These are phyloP conservation scores for Choloepus didactylus DNA, from an alignment of 2,797 vertebrate genomes.

Conservation along the genomic window DNA sequence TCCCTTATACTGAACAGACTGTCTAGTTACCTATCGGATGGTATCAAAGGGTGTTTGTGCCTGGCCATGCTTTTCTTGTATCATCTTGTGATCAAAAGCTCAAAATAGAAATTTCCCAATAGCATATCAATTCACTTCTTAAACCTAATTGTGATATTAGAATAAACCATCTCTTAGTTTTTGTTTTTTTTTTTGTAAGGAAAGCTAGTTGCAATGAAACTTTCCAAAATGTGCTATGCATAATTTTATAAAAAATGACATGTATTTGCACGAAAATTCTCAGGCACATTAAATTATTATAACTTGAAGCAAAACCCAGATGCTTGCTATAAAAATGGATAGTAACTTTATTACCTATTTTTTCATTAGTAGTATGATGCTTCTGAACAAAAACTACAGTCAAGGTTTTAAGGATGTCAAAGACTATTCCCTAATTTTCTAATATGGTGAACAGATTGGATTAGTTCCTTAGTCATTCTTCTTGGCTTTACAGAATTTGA, in stretches of 20 bases:
- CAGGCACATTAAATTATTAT: slow-evolving; percentile 69
- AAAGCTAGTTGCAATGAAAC: not conserved
- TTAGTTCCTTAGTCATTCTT: not conserved
- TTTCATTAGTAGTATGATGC: slow-evolving; percentile 10
- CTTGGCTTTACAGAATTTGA: not conserved
- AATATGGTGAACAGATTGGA: not conserved
- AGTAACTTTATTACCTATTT: not conserved
- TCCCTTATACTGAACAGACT: not conserved
- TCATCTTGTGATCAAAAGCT: not conserved
- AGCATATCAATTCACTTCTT: not conserved
- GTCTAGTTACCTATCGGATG: not conserved
- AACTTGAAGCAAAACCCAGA: slow-evolving; percentile 68
- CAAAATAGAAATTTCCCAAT: not conserved
- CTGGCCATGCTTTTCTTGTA: not conserved
- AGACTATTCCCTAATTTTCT: not conserved
- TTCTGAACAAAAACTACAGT: not conserved
- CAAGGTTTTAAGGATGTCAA: not conserved
- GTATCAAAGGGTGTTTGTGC: not conserved
- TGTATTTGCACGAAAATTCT: slow-evolving; percentile 67
- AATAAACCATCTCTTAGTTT: not conserved
- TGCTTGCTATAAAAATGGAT: slow-evolving; percentile 65
- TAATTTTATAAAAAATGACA: slow-evolving; percentile 28
- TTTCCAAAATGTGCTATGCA: slow-evolving; percentile 42
- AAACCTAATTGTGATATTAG: not conserved
- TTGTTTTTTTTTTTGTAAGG: not conserved